A percentile compares a stretch with the other conserved stretches of the same genome.
These are phyloP conservation scores for Lota lota DNA, from an alignment of 2,113 vertebrate genomes.

Conservation along the genomic window DNA sequence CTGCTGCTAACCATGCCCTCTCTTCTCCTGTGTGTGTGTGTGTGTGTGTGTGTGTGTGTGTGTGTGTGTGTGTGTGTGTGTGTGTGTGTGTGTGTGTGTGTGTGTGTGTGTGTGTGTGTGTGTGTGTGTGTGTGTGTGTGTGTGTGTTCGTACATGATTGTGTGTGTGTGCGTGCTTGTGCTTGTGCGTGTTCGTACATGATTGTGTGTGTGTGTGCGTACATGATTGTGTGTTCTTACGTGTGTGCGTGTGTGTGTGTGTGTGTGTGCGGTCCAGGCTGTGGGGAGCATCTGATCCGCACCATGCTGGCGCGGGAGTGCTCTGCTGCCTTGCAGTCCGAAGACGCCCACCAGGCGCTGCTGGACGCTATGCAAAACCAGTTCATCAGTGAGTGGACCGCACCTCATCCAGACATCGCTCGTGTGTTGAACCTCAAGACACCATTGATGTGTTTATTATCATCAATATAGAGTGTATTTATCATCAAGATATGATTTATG, in stretches of 20 bases:
- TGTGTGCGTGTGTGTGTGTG: neutral
- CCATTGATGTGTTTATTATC: no score
- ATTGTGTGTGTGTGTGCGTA: neutral
- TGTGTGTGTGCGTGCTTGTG: neutral
- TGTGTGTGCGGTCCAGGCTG: constrained; percentile 79
- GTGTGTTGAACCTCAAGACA: no score
- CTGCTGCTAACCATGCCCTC: no score
- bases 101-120: no score
- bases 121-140: no score
- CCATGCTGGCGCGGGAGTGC: constrained; percentile 97
- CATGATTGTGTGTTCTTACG: neutral
- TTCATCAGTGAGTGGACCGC: constrained; percentile 99
- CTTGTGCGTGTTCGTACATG: neutral
- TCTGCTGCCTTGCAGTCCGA: constrained; percentile 93
- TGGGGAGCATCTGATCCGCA: constrained; percentile 97
- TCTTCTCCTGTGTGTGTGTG: no score
- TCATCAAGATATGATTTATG: no score
- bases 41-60: neutral
- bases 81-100: no score
- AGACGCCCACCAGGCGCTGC: constrained; percentile 94
- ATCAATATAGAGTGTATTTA: no score
- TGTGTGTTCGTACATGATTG: neutral
- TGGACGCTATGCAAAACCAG: constrained; percentile 99
- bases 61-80: constrained; percentile 11
- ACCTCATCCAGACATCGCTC: no score